phyloP scores from a whole-genome alignment of 2,113 vertebrate species.

The Ramphastos sulfuratus region DNA sequence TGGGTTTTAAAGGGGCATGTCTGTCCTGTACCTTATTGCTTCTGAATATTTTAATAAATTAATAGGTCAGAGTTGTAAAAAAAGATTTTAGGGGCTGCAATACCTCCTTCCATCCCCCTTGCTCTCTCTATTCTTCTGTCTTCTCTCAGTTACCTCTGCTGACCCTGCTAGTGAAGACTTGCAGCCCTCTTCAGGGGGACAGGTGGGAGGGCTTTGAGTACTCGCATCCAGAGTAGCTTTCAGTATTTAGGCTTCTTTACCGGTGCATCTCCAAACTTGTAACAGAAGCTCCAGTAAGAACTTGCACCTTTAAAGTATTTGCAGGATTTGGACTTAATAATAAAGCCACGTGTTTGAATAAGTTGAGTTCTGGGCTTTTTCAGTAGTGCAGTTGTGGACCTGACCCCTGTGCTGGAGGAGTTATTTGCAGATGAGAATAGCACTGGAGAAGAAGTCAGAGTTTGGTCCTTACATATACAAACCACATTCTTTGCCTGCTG shows the following conservation, averaged over 20 bases:
- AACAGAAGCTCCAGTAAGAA: not conserved
- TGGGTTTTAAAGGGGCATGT: not conserved
- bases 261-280: not conserved
- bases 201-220: not conserved
- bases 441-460: not conserved
- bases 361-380: not conserved
- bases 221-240: not conserved
- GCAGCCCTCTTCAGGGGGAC: not conserved
- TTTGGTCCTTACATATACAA: not conserved
- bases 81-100: not conserved
- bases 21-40: not conserved
- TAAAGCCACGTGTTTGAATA: not conserved
- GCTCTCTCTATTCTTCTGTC: slow-evolving; percentile 3
- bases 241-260: not conserved
- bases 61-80: not conserved
- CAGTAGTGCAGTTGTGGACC: not conserved
- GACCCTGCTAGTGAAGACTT: not conserved
- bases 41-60: not conserved
- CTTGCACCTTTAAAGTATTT: not conserved
- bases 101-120: not conserved
- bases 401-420: not conserved
- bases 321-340: not conserved
- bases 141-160: slow-evolving; percentile 4
- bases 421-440: not conserved
- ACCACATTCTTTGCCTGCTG: not conserved